Conservation (phyloP, 2,888 invertebrate species). For the Phyto melanocephala region DNA sequence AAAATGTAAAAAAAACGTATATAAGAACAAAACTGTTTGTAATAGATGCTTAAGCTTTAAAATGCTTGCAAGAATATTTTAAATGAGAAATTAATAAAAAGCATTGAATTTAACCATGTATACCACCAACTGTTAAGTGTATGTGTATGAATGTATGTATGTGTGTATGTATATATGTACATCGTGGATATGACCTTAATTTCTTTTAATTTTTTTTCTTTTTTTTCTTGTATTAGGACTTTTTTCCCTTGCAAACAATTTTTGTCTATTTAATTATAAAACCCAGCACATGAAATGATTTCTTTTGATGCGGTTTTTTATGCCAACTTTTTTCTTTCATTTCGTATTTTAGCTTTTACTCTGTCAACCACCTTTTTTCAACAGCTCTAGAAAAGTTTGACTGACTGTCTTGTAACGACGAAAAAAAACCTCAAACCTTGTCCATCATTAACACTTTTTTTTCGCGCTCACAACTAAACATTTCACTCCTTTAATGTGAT, state of each 20-base stretch:
- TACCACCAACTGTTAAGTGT: not conserved
- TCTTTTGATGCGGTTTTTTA: conserved; percentile 64
- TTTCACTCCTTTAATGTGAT: not conserved
- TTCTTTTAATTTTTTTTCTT: conserved; percentile 9
- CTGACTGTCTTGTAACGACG: conserved; percentile 35
- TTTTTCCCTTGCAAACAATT: not conserved
- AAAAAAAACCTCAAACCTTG: conserved; percentile 33
- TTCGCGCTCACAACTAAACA: not conserved
- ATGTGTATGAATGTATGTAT: too few species aligned
- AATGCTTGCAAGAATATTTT: not conserved
- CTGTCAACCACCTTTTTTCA: conserved; percentile 1
- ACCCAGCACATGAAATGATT: conserved; percentile 68
- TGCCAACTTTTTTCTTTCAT: conserved; percentile 49
- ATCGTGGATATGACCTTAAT: conserved; percentile 42
- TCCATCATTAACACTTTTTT: conserved; percentile 46
- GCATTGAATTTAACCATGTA: too few species aligned
- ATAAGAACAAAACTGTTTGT: not conserved
- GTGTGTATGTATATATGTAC: not conserved
- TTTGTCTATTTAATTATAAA: conserved; percentile 39
- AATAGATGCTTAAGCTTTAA: not conserved
- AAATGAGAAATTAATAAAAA: conserved; percentile 10
- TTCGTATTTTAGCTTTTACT: not conserved
- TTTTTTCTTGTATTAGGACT: conserved; percentile 18
- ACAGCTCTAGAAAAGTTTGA: conserved; percentile 50
- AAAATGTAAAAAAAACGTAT: not conserved